phyloP scores from a whole-genome alignment of 2,888 invertebrate species.

The Metopia argyrocephala region DNA sequence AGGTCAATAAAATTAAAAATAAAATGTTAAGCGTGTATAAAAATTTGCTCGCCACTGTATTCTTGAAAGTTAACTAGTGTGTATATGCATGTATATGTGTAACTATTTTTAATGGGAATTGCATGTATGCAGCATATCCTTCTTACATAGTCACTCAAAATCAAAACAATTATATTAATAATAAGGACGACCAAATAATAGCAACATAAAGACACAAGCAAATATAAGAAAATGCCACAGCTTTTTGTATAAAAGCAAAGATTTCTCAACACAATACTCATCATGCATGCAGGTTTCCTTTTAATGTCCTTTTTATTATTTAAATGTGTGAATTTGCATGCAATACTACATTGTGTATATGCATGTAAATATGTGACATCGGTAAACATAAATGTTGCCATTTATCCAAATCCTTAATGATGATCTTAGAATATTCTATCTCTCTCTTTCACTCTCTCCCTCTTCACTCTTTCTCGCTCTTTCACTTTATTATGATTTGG shows the following conservation, averaged over 20 bases:
- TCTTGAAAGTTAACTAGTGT: too few relatives aligned
- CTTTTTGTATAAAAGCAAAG: constrained; percentile 9
- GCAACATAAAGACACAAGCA: neutral
- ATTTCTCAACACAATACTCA: neutral
- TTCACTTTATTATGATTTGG: neutral
- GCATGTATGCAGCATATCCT: neutral
- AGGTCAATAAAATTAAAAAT: too few relatives aligned
- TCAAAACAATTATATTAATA: constrained; percentile 2
- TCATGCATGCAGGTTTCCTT: constrained; percentile 22
- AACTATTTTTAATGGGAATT: too few relatives aligned
- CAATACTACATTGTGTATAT: neutral
- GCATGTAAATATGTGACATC: neutral
- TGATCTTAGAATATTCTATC: neutral
- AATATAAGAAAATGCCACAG: neutral
- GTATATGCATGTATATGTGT: neutral
- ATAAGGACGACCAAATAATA: neutral
- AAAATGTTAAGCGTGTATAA: too few relatives aligned
- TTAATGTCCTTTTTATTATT: constrained; percentile 42
- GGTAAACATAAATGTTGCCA: neutral
- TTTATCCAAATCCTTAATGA: neutral
- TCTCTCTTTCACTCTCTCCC: neutral
- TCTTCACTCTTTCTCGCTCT: neutral
- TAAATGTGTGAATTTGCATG: constrained; percentile 18
- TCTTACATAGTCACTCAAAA: neutral
- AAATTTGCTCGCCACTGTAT: too few relatives aligned